Conservation (phyloP, 2,113 vertebrate genomes). For the Caranx melampygus region DNA sequence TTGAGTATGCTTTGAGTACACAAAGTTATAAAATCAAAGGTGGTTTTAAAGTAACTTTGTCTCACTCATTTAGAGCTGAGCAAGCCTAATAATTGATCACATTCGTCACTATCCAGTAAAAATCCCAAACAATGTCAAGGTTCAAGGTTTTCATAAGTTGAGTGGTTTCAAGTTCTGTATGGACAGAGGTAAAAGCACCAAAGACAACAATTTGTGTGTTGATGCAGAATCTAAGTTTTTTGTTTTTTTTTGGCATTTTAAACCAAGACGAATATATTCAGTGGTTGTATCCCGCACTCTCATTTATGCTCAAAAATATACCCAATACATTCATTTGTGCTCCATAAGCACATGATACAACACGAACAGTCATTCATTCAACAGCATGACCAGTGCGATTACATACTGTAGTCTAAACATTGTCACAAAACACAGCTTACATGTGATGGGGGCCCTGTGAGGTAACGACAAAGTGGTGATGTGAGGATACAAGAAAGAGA, state of each 20-base stretch:
- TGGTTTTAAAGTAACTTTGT: background rate
- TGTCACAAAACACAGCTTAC: conserved; percentile 17
- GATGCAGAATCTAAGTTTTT: background rate
- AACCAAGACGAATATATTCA: background rate
- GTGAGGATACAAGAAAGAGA: conserved; percentile 54
- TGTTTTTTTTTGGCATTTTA: background rate
- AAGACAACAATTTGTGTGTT: background rate
- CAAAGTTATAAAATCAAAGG: background rate
- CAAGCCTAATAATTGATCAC: too few species aligned
- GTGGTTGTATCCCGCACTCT: background rate
- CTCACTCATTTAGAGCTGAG: background rate
- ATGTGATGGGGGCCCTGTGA: conserved; percentile 20
- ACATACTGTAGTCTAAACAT: background rate
- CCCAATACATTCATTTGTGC: background rate
- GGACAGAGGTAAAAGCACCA: background rate
- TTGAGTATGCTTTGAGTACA: background rate
- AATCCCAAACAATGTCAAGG: background rate
- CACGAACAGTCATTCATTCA: background rate
- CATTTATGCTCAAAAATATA: background rate
- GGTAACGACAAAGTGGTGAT: conserved; percentile 53
- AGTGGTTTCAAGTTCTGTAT: background rate
- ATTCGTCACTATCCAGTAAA: background rate
- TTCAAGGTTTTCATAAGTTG: background rate
- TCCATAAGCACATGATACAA: background rate
- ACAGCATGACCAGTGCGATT: conserved; percentile 5